Base-by-base conservation (phyloP, 2,888 invertebrate species). In the Diogma glabrata region DNA sequence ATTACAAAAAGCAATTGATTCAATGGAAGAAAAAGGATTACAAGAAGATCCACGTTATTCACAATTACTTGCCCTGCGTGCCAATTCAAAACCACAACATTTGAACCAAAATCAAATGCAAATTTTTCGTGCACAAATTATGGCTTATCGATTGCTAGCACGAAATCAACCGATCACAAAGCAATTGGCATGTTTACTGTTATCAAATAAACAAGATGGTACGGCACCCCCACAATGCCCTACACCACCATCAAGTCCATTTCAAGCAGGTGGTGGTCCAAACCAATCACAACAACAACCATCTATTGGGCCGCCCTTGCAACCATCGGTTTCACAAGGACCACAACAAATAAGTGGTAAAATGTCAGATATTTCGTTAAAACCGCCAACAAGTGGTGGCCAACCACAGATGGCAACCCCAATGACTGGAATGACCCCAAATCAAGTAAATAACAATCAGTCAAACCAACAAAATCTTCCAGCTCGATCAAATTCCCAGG, bases 1-100 rank as follows among this genome's bases (percentile, higher is more conserved):
- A 2, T 71, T 93, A n/a, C 92, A 92, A 63, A 78, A 90, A 57
- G 91, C 93, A 19, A 93, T 94, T 50, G 89, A 87, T 64, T 85
- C 89, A 0, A 93, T 94, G 93, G 94, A 95, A 68, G 94, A 94
- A 64, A 92, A 91, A 63, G 94, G 93, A 0, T 73, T 94, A 61
- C 90, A 91, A 65, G 91, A 92, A 63, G 94, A 94, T 72, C 93
- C 93, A 0, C 78, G 93, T 14, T 94, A 93, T 68, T 84, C 87
- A 0, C 92, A 93, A 63, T 73, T 94, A 51, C 72, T 94, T 53
- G 88, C 90, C 9, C 75, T 94, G 58, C 77, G 90, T 23, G 90
- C 90, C 43, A 78, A 86, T 4, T 83, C 86, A 2, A 82, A 82
- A 56, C 77, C 79, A 55, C 82, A 83, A 55, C 75, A 83, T 51